Evolutionary conservation across 2,113 vertebrate species (phyloP), one percentile per base, ranked within the genome.

Genomic region (Cettia cetti): DNA sequence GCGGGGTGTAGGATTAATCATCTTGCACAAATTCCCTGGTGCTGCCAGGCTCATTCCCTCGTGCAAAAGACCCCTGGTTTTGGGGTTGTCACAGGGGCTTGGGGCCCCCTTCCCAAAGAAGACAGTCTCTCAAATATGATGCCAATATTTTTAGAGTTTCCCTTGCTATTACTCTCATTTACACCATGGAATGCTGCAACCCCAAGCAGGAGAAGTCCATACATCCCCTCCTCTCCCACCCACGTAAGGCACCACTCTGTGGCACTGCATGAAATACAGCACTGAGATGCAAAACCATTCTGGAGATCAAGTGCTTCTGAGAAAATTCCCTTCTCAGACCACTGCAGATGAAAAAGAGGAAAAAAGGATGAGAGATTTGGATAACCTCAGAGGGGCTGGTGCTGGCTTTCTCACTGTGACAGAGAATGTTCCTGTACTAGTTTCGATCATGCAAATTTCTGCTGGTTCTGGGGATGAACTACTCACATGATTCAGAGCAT

Each of bases 1-100:
- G n/a, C n/a, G n/a, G n/a, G 19, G 5, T 0, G 7, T 2, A 10
- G 4, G 5, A 19, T 4, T 26, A 26, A 39, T 54, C 0, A 39
- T 60, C 72, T 57, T 13, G 1, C 11, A 39, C 27, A 40, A 47
- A 50, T 76, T 75, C 9, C 17, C 44, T 39, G 52, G 7, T 12
- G 18, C 18, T 77, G 15, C 39, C 28, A 54, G 16, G 16, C 10
- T 54, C 0, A 0, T 26, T 61, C 15, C 11, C n/a, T 82, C 69
- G 23, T 49, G 40, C 3, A 5, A 61, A 64, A 31, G 31, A 27
- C 8, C 0, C 0, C 19, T 24, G n/a, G 7, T 31, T 59, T 10
- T 12, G 4, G 23, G 20, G 15, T 15, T 75, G 16, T 27, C 42
- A n/a, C 40, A 57, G 33, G 18, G n/a, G 4, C 22, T 68, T 50